Base-by-base conservation (phyloP, 2,888 invertebrate species). In the Hofmannophila pseudospretella region DNA sequence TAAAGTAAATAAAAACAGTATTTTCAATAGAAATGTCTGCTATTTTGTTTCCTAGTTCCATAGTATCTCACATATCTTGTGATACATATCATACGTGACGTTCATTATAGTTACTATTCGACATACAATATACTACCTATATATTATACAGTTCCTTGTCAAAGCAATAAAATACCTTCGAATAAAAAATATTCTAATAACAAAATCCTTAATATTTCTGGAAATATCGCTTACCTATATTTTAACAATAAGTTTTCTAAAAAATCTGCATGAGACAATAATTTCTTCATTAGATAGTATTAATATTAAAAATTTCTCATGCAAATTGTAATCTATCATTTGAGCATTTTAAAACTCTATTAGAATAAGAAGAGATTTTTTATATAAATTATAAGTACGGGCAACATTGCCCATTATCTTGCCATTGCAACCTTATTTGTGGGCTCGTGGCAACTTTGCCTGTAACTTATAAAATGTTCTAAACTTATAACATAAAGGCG, bases 81-180 rank as follows among this genome's bases (percentile, higher is more conserved):
- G 39, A 58, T 54, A 69, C 71, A 72, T 72, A 72, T 72, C 71
- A 65, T 31, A 16, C 5, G 16, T 16, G 3, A 16, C 5, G 16
- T 16, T 16, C 5, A 16, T 4, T 16, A 16, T 16, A 16, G 16
- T 16, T 16, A 16, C 3, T 16, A 16, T 5, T 4, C 16, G 16
- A 16, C 5, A n/a, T 16, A 16, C 16, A 16, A 16, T 5, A 16
- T 5, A 16, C 3, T 16, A 16, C 3, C 16, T 16, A 16, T 16
- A 16, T 5, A 12, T n/a, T n/a, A 23, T 2, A 34, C 26, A 34
- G 34, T 36, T 26, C 30, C 23, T 31, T 31, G 10, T 27, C 27
- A 32, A 9, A 29, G 13, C 9, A 26, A 26, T 26, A 26, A 26
- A 11, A 26, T n/a, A n/a, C n/a, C n/a, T n/a, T n/a, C 22, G 11